Evolutionary conservation across 2,113 vertebrate genomes (phyloP).

Genomic region (Probosciger aterrimus): DNA sequence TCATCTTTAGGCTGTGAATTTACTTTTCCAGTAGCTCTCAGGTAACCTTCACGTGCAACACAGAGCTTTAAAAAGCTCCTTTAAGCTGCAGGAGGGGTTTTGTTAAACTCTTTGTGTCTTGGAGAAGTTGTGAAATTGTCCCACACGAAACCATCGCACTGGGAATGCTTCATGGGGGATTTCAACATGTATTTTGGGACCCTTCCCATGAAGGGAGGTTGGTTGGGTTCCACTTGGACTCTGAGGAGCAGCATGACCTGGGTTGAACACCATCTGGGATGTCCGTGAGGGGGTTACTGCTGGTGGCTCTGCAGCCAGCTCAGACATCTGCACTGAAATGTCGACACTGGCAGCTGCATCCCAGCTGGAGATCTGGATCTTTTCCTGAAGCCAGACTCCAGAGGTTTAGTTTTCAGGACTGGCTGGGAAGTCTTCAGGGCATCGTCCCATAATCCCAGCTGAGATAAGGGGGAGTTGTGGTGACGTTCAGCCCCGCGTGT

Average conservation of each 20-base stretch:
- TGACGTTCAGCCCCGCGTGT: rapidly evolving
- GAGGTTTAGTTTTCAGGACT: neutral
- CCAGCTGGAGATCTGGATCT: neutral
- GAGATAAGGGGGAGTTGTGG: neutral
- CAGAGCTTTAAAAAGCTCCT: neutral
- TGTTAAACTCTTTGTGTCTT: neutral
- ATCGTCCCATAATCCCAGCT: neutral
- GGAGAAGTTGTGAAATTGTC: neutral
- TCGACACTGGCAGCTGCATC: neutral
- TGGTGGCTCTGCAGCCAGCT: neutral
- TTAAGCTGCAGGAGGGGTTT: neutral
- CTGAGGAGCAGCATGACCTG: rapidly evolving
- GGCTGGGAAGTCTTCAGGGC: neutral
- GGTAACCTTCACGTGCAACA: rapidly evolving
- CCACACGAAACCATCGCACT: neutral
- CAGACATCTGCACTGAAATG: neutral
- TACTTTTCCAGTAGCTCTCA: neutral
- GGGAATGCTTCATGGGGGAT: neutral
- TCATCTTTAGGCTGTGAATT: neutral
- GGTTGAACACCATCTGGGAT: neutral
- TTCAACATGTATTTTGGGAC: rapidly evolving
- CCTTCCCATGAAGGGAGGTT: neutral
- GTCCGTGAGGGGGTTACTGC: neutral
- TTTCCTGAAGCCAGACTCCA: neutral
- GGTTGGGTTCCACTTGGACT: neutral